Base-by-base conservation (phyloP, 2,113 vertebrate genomes). In the Alligator sinensis region DNA sequence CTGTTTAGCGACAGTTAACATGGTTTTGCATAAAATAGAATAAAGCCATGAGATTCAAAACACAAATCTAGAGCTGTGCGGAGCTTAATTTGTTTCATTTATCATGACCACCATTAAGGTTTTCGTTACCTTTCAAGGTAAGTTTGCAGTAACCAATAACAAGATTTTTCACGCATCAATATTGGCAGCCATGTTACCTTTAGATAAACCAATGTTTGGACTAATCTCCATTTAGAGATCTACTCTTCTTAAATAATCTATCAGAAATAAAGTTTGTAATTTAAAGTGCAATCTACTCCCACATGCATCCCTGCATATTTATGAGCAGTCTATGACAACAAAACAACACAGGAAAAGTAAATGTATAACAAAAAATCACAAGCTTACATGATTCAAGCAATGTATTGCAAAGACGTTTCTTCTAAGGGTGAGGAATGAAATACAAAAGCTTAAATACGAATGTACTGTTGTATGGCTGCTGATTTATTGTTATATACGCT, bases 361-460 rank as follows among this genome's bases (percentile, higher is more conserved):
- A 3, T 16, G 9, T 38, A 38, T 5, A 18, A 10, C 17, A 68
- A 28, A 30, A 72, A 72, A 3, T 21, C 21, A 72, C 24, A 14
- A 74, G 34, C 34, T 34, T 72, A 72, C 47, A 47, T 27, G 7
- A 64, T 84, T 85, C 55, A 79, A 83, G 61, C 14, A 80, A 90
- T 68, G 62, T 4, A 63, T 4, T 0, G 1, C 13, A 92, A 62
- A 70, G 2, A 55, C 58, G 0, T 2, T 10, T 38, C 77, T 55
- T 72, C 75, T 83, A 55, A 27, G 74, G 82, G 17, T 4, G 5
- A 64, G 30, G 0, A 4, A 82, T 3, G 59, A 7, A 89, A 84
- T 38, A 13, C 74, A 76, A 58, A 27, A 3, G 57, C 15, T 22
- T 57, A 3, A 60, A 3, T 2, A 0, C 14, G 30, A 7, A 76